Evolutionary conservation across 2,113 vertebrate species (phyloP), one percentile per base, ranked within the genome.

Genomic region (Seriola quinqueradiata): DNA sequence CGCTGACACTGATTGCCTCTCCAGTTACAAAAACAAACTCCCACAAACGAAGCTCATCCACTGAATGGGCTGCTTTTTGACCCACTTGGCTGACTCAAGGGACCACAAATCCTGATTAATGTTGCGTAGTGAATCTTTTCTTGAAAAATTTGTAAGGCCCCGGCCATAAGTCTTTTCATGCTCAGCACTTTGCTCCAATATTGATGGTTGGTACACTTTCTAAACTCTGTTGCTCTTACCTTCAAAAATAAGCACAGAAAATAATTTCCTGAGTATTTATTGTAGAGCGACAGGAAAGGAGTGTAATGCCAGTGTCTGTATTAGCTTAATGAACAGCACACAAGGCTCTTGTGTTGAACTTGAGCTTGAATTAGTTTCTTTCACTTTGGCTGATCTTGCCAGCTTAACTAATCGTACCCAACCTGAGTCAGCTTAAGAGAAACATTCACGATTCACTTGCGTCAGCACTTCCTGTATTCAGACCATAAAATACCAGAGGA

Each of bases 341-440:
- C 8, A 61, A 25, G 59, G 36, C 21, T 77, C n/a, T 8, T 25
- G 40, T 79, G 58, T 82, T 54, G 50, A 73, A 59, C 25, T 12
- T 69, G 28, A 77, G 61, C 44, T 48, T 60, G 25, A 84, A 60
- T 73, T 46, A 3, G 10, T 71, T 50, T 73, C 68, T 60, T 66
- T 85, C 14, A 28, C 34, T 72, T 75, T 55, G 17, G 61, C 66
- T 52, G 28, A 46, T 83, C 67, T 57, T 79, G 78, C 66, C 73
- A 70, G 75, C 61, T 81, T 76, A 86, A 83, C 70, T 77, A 78
- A 91, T 90, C 79, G 54, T 76, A 82, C n/a, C 57, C 25, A 70
- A 70, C 71, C 87, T 83, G 89, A 88, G 84, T 90, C 89, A 91
- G 87, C 87, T 19, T 19, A 79, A 87, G 19, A 65, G 66, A 77